These are phyloP conservation scores for Myzus persicae DNA, from an alignment of 1,140 invertebrate genomes.

Conservation along the genomic window DNA sequence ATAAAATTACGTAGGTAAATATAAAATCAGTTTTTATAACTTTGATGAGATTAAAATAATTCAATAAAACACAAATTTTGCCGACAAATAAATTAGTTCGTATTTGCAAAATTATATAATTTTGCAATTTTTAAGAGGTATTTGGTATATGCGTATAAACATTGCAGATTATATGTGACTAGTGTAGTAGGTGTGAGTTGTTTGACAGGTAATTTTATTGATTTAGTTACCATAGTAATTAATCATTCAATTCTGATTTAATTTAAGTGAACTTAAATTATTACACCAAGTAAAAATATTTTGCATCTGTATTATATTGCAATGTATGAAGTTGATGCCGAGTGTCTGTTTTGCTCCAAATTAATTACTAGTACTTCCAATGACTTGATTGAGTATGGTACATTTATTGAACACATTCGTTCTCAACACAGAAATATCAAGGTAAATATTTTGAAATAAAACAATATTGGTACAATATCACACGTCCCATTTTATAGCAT, in stretches of 20 bases:
- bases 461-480: background rate
- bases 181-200: background rate
- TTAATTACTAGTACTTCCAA: background rate
- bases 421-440: slow-evolving; percentile 13
- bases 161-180: background rate
- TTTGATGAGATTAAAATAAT: background rate
- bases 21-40: background rate
- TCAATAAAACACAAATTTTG: background rate
- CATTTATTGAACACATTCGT: slow-evolving; percentile 5
- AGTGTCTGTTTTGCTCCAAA: slow-evolving; percentile 33
- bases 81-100: background rate
- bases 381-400: background rate
- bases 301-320: background rate
- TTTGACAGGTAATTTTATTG: background rate
- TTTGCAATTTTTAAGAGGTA: background rate
- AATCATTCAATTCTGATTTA: background rate
- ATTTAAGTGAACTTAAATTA: slow-evolving; percentile 6
- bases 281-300: background rate
- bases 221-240: slow-evolving; percentile 12
- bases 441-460: background rate
- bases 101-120: background rate
- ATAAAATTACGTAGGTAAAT: background rate
- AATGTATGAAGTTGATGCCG: background rate
- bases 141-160: background rate
- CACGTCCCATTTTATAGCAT: background rate